These are phyloP conservation scores for Cyclina sinensis DNA, from an alignment of 1,140 invertebrate species.

Conservation along the genomic window DNA sequence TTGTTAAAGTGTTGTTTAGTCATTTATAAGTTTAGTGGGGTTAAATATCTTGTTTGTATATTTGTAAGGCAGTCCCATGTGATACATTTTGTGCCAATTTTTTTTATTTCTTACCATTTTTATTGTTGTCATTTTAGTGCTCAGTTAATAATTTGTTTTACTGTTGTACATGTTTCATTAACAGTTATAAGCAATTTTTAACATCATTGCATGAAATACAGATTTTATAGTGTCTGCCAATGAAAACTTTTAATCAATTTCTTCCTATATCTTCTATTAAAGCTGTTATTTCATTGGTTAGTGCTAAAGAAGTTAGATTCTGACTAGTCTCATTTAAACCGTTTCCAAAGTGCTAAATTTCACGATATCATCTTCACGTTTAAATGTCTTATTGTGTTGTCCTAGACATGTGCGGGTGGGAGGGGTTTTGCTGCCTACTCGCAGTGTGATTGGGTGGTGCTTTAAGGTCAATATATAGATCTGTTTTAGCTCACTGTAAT, in stretches of 20 bases:
- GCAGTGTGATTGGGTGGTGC: background rate
- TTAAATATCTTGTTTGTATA: background rate
- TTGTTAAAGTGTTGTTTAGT: background rate
- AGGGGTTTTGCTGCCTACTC: too few relatives aligned
- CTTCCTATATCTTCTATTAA: background rate
- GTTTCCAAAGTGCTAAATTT: constrained; percentile 43
- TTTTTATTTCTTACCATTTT: constrained; percentile 5
- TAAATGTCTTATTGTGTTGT: too few relatives aligned
- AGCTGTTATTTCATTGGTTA: background rate
- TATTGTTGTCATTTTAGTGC: constrained; percentile 49
- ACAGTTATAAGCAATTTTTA: background rate
- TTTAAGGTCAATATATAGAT: background rate
- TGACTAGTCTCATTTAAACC: constrained; percentile 17
- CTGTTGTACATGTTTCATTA: constrained; percentile 15
- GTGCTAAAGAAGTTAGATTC: background rate
- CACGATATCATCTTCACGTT: background rate
- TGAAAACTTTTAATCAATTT: background rate
- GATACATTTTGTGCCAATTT: constrained; percentile 38
- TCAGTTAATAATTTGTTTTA: constrained; percentile 23
- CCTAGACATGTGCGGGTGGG: too few relatives aligned
- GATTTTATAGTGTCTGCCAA: constrained; percentile 1
- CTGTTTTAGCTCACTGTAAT: background rate
- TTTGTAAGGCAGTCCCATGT: constrained; percentile 18
- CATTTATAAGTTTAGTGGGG: constrained; percentile 4
- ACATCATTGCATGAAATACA: background rate